Percentiles rank a stretch among this genome's conserved stretches.
Evolutionary conservation across 2,113 vertebrate genomes (phyloP).

Genomic region (Budorcas taxicolor): DNA sequence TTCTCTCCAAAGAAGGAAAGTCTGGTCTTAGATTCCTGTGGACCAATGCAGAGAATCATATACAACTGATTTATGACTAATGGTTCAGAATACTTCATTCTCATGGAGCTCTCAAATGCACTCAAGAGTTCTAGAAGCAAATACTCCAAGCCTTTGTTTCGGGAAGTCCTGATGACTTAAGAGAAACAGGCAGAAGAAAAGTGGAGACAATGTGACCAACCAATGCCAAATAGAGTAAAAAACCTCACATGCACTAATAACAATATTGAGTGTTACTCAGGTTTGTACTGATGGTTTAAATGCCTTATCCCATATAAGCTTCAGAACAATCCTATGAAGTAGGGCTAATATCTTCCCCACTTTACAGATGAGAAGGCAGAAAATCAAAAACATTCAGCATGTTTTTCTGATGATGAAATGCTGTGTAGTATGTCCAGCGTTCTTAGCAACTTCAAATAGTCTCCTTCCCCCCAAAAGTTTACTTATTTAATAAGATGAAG

Average conservation of each 20-base stretch:
- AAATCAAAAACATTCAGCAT: background rate
- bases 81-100: background rate
- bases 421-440: background rate
- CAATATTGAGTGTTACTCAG: background rate
- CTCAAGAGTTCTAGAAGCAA: background rate
- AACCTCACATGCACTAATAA: background rate
- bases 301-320: background rate
- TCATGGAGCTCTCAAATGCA: background rate
- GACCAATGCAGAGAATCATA: background rate
- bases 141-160: background rate
- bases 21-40: background rate
- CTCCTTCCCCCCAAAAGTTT: background rate
- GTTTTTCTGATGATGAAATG: background rate
- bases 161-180: background rate
- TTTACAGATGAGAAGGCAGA: background rate
- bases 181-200: background rate
- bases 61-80: background rate
- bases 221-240: background rate
- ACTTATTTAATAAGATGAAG: background rate
- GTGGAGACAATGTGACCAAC: background rate
- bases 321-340: background rate
- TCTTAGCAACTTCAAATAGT: background rate
- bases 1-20: slow-evolving; percentile 1
- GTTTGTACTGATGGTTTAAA: background rate
- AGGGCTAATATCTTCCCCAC: background rate